Base-by-base conservation (phyloP, 2,888 invertebrate species). In the Caenorhabditis sp. region DNA sequence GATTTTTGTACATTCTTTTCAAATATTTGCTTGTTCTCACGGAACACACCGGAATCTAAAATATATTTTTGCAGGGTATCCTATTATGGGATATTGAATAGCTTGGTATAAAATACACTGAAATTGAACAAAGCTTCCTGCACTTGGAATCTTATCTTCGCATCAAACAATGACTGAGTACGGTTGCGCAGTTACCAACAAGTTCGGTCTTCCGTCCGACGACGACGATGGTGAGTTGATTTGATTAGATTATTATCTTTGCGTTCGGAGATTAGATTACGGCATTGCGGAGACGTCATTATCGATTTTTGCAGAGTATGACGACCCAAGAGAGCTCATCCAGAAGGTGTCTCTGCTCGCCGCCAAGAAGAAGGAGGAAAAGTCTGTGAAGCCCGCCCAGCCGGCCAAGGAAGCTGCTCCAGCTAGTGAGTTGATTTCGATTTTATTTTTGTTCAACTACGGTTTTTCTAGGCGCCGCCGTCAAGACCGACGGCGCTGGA, bases 181-280 rank as follows among this genome's bases (percentile, higher is more conserved):
- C 88, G 89, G 90, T 64, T 80, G 83, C 68, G 82, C 84, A 67
- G 83, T 86, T 24, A 84, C 88, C 82, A 90, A 90, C 86, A 89
- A 89, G 82, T 90, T 89, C 85, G 85, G 82, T 74, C 85, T 85
- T 69, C 78, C 86, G 69, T 87, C 87, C 71, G 86, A 87, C 69
- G 77, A 79, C 58, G 90, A 89, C 77, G 89, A 88, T 68, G 89
- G 89, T 89, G 47, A 82, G 79, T 84, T 26, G 5, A 28, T 62
- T 22, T 26, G 24, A 58, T 82, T 28, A 53, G 61, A 70, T 68
- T 28, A 55, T 44, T 22, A 56, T 72, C 71, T 72, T 32, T n/a
- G n/a, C n/a, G n/a, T n/a, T 61, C 26, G 53, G 53, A 40, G 62
- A 24, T 62, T 13, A 32, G 58, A 32, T 58, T 11, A 18, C 4